phyloP scores from a whole-genome alignment of 2,797 vertebrate genomes.

The Pagetopsis macropterus region DNA sequence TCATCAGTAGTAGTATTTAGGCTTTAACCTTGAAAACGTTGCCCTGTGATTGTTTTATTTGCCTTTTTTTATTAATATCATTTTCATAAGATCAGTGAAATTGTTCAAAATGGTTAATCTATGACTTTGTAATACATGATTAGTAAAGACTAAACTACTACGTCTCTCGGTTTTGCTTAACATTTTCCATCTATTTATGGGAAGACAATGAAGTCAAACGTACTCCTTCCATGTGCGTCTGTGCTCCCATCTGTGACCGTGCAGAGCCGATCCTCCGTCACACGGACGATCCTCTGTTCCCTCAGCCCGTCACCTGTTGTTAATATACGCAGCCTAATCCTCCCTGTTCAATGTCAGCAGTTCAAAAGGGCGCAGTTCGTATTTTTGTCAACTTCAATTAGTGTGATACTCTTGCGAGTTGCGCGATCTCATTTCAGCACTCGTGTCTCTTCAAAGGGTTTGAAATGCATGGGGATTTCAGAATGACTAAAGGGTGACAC shows the following conservation, averaged over 20 bases:
- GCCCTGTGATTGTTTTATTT: conserved; percentile 54
- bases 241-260: conserved; percentile 23
- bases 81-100: conserved; percentile 42
- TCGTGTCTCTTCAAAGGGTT: conserved; percentile 66
- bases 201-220: conserved; percentile 12
- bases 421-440: conserved; percentile 89
- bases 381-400: conserved; percentile 95
- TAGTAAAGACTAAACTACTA: conserved; percentile 61
- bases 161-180: neutral
- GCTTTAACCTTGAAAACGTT: conserved; percentile 17
- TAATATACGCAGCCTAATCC: conserved; percentile 91
- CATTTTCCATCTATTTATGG: neutral
- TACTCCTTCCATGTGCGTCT: conserved; percentile 27
- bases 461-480: conserved; percentile 60
- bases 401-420: conserved; percentile 85
- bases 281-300: conserved; percentile 52
- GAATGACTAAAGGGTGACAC: conserved; percentile 54
- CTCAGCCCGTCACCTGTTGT: conserved; percentile 89
- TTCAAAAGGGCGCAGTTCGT: conserved; percentile 91
- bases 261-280: conserved; percentile 34
- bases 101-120: conserved; percentile 29
- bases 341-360: conserved; percentile 90
- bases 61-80: conserved; percentile 34
- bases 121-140: conserved; percentile 61
- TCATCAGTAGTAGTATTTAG: conserved; percentile 23